A percentile compares a stretch with the other conserved stretches of the same genome.
Evolutionary conservation across 2,888 invertebrate genomes (phyloP).

Genomic region (Nymphalis urticae): DNA sequence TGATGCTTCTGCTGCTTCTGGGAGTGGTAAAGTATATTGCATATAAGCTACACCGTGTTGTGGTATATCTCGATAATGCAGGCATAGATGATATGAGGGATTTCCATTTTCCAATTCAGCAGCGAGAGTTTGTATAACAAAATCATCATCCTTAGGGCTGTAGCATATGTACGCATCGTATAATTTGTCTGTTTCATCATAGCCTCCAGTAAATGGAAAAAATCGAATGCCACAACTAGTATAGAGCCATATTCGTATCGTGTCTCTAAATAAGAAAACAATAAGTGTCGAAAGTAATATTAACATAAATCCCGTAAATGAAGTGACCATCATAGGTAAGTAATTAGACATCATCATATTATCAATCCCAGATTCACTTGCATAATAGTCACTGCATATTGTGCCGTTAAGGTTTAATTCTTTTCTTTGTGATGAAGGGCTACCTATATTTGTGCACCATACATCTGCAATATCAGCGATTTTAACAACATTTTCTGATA

Average conservation of each 20-base stretch:
- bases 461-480: slow-evolving; percentile 88
- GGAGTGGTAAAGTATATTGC: slow-evolving; percentile 87
- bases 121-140: slow-evolving; percentile 92
- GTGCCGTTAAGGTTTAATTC: slow-evolving; percentile 92
- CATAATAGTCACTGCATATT: slow-evolving; percentile 92
- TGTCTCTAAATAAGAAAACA: slow-evolving; percentile 92
- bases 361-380: slow-evolving; percentile 90
- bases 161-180: slow-evolving; percentile 97
- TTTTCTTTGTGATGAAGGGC: slow-evolving; percentile 85
- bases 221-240: slow-evolving; percentile 92
- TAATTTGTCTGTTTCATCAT: slow-evolving; percentile 91
- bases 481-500: slow-evolving; percentile 88
- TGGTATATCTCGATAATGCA: slow-evolving; percentile 93
- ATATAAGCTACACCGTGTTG: slow-evolving; percentile 85
- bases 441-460: slow-evolving; percentile 88
- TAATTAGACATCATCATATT: slow-evolving; percentile 91
- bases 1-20: slow-evolving; percentile 94
- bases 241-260: slow-evolving; percentile 93
- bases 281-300: slow-evolving; percentile 88
- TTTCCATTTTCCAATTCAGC: slow-evolving; percentile 92
- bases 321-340: slow-evolving; percentile 90
- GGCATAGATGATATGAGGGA: slow-evolving; percentile 90
- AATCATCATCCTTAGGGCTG: slow-evolving; percentile 95
- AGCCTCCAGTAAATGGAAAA: slow-evolving; percentile 86
- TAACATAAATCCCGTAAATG: slow-evolving; percentile 88